These are phyloP conservation scores for Nomada lathburiana DNA, from an alignment of 2,888 invertebrate genomes.

Conservation along the genomic window DNA sequence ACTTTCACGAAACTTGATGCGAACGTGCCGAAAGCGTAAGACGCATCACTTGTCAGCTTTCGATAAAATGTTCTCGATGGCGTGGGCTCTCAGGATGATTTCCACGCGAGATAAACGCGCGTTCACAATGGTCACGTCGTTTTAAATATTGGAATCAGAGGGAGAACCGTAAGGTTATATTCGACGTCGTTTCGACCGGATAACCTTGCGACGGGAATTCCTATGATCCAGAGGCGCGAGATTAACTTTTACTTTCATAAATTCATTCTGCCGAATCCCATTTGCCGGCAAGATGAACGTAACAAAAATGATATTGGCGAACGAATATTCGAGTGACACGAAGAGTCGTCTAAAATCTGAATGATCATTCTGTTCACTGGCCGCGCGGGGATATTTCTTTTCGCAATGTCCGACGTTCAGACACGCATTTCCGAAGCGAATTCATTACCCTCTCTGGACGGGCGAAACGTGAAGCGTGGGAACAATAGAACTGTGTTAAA, in stretches of 20 bases:
- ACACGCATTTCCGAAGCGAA: no score
- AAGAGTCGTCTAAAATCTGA: no score
- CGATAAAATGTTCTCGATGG: conserved; percentile 27
- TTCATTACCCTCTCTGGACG: no score
- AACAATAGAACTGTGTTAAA: neutral
- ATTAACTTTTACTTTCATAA: conserved; percentile 26
- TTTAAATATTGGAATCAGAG: conserved; percentile 56
- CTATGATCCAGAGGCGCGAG: conserved; percentile 31
- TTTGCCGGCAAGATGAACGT: no score
- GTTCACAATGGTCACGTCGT: conserved; percentile 51
- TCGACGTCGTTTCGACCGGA: conserved; percentile 13
- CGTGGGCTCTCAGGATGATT: conserved; percentile 31
- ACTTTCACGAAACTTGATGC: neutral
- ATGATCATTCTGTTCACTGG: no score
- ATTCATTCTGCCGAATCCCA: no score
- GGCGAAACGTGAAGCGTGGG: neutral
- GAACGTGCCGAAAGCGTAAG: neutral
- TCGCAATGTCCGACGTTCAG: no score
- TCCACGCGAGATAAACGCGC: conserved; percentile 46
- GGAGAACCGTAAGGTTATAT: conserved; percentile 42
- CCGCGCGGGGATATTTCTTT: no score
- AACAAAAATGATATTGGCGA: no score
- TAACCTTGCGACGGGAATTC: conserved; percentile 54
- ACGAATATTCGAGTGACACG: no score
- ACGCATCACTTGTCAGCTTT: neutral